phyloP scores from a whole-genome alignment of 2,888 invertebrate genomes.

The Tinea pellionella region DNA sequence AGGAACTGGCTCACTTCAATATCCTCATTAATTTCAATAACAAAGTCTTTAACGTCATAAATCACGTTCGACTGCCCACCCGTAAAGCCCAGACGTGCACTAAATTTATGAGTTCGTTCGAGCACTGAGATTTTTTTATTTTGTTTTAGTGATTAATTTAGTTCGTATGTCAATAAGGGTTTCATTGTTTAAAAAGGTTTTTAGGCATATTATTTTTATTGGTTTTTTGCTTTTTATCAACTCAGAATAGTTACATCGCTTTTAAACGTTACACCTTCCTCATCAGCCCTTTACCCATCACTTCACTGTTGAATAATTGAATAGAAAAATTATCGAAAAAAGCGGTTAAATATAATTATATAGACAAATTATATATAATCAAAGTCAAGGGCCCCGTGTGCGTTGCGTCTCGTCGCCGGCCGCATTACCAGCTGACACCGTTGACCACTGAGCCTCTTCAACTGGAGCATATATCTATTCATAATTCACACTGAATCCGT shows the following conservation, averaged over 20 bases:
- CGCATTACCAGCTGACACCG: slow-evolving; percentile 12
- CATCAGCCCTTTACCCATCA: no score
- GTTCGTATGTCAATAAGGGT: no score
- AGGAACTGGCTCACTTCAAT: slow-evolving; percentile 15
- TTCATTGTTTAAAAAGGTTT: no score
- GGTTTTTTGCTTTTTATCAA: no score
- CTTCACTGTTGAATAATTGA: no score
- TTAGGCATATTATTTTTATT: no score
- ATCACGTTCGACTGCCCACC: slow-evolving; percentile 15
- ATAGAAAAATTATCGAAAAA: no score
- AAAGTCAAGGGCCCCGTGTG: slow-evolving; percentile 11
- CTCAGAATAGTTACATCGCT: no score
- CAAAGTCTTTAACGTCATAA: slow-evolving; percentile 10
- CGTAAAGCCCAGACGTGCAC: neutral
- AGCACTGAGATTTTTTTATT: neutral
- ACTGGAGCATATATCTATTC: slow-evolving; percentile 39
- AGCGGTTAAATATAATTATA: neutral
- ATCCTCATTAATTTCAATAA: slow-evolving; percentile 18
- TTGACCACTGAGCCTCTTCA: slow-evolving; percentile 18
- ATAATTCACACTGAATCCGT: slow-evolving; percentile 58
- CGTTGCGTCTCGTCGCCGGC: neutral
- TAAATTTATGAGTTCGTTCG: neutral
- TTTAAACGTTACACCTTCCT: no score
- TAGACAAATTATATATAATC: neutral
- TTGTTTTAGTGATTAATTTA: no score